Evolutionary conservation across 2,888 invertebrate genomes (phyloP), one percentile per base, ranked within the genome.

Genomic region (Volucella inflata): DNA sequence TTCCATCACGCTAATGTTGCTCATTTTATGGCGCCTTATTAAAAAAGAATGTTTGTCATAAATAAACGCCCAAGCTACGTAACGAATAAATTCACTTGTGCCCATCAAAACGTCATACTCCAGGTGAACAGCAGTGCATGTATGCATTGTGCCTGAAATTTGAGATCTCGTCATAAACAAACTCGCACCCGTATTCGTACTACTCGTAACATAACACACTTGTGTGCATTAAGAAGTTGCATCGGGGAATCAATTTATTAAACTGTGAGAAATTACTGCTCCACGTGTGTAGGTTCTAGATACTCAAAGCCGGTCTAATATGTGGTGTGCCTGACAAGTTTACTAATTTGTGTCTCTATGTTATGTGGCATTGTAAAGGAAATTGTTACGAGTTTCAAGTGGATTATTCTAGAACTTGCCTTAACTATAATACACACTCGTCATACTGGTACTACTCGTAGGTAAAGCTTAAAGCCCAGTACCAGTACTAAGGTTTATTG

Each of bases 201-300:
- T 21, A 2, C 2, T 1, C 30, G 6, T 30, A 6, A 4, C 30
- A 51, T n/a, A 60, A n/a, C n/a, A n/a, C n/a, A n/a, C n/a, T n/a
- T n/a, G n/a, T 76, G 65, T 82, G 77, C 82, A 77, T 72, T 82
- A 72, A 77, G 59, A 67, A 67, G 72, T 82, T 82, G 82, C 82
- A 77, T 50, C 72, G 59, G 30, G 6, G 62, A 77, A 82, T 67
- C 67, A 68, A 70, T 76, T 71, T 30, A 6, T 30, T 30, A 46
- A 48, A 82, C 55, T 50, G 57, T 46, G 38, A 77, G 60, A 70
- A 60, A 64, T 50, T 59, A 72, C 53, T 78, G 59, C 42, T 68
- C 10, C 78, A 68, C 16, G 21, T 30, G 30, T 30, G 44, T 51
- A 60, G 51, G 70, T 71, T 36, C 6, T 30, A 30, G 30, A 30